Evolutionary conservation across 2,113 vertebrate genomes (phyloP).

Genomic region (Nyctibius bracteatus): DNA sequence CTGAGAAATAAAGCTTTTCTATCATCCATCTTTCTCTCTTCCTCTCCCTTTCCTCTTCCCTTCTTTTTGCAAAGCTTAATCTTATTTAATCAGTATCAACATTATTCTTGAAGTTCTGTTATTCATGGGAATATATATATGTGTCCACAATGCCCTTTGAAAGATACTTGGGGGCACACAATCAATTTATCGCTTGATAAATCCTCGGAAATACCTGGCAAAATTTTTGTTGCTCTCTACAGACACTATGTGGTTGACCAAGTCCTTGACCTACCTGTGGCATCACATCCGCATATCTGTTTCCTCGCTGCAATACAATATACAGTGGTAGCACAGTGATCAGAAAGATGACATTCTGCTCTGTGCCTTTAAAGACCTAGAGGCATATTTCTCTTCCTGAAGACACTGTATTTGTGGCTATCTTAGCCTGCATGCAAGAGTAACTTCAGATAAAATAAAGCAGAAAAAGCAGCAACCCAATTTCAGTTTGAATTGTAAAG

Average conservation of each 20-base stretch:
- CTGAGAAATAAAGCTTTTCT: background rate
- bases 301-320: background rate
- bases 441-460: background rate
- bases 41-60: background rate
- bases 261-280: conserved; percentile 17
- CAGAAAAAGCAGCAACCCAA: conserved; percentile 32
- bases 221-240: background rate
- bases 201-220: background rate
- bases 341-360: background rate
- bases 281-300: background rate
- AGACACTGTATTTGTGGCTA: conserved; percentile 26
- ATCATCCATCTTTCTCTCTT: background rate
- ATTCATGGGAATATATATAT: background rate
- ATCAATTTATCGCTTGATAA: background rate
- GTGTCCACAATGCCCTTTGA: background rate
- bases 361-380: conserved; percentile 7
- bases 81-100: background rate
- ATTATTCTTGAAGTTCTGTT: background rate
- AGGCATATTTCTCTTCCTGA: conserved; percentile 31
- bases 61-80: background rate
- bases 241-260: background rate
- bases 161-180: background rate
- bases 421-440: conserved; percentile 16
- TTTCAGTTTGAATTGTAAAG: conserved; percentile 41
- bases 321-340: background rate